Conservation (phyloP, 1,140 invertebrate genomes). For the Goniozus legneri region DNA sequence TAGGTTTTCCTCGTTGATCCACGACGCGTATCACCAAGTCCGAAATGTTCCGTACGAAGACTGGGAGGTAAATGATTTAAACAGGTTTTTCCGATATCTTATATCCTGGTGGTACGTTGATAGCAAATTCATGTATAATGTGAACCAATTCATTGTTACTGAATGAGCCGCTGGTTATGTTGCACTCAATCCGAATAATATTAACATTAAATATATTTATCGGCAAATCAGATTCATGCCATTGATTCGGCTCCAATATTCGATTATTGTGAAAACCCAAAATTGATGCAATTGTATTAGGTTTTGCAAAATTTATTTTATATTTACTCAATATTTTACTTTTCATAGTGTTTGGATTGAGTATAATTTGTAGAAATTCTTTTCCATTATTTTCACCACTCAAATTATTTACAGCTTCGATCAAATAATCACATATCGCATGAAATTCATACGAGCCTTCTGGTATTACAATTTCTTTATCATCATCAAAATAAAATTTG, state of each 20-base stretch:
- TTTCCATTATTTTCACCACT: too few species aligned
- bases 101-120: constrained; percentile 24
- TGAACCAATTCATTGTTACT: constrained; percentile 15
- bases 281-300: constrained; percentile 14
- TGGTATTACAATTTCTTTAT: too few species aligned
- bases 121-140: constrained; percentile 23
- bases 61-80: too few species aligned
- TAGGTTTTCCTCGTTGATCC: too few species aligned
- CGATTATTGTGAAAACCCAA: constrained; percentile 19
- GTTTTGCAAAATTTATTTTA: constrained; percentile 15
- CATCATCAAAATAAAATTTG: too few species aligned
- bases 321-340: constrained; percentile 15
- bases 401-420: too few species aligned
- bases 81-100: constrained; percentile 29
- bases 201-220: constrained; percentile 27
- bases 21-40: constrained; percentile 14
- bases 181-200: constrained; percentile 22
- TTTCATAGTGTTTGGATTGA: constrained; percentile 20
- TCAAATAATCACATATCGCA: too few species aligned
- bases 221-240: constrained; percentile 16
- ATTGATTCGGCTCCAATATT: constrained; percentile 5
- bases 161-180: constrained; percentile 23
- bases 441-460: too few species aligned
- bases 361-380: background rate
- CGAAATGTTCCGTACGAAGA: constrained; percentile 16